A percentile compares a stretch with the other conserved stretches of the same genome.
phyloP scores from a whole-genome alignment of 1,140 invertebrate species.

The Drosophila oshimai region DNA sequence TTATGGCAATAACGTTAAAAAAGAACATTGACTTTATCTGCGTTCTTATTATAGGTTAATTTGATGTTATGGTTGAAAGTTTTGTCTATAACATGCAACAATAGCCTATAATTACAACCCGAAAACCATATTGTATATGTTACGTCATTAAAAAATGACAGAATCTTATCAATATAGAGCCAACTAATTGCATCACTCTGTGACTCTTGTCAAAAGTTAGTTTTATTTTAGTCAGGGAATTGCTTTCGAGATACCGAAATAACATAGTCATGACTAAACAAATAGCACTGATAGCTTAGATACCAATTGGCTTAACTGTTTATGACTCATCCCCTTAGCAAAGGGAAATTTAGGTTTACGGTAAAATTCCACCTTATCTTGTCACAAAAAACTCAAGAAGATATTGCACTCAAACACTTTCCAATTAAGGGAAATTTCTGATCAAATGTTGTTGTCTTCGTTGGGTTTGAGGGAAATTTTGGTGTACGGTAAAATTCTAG shows the following conservation, averaged over 20 bases:
- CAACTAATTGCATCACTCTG: too few relatives aligned
- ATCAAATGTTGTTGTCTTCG: too few relatives aligned
- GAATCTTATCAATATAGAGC: background rate
- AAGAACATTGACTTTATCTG: too few relatives aligned
- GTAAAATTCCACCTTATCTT: background rate
- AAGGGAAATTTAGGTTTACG: constrained; percentile 1
- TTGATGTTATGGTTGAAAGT: too few relatives aligned
- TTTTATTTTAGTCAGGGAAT: background rate
- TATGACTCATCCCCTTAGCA: constrained; percentile 11
- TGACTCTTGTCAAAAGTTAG: too few relatives aligned
- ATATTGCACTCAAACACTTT: constrained; percentile 33
- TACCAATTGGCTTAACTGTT: constrained; percentile 26
- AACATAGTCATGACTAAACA: constrained; percentile 12
- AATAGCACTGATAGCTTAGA: background rate
- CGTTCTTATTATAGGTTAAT: too few relatives aligned
- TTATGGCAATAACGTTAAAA: too few relatives aligned
- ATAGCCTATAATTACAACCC: too few relatives aligned
- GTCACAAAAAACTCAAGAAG: constrained; percentile 24
- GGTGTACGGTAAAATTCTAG: background rate
- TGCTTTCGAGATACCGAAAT: constrained; percentile 3
- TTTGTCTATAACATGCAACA: too few relatives aligned
- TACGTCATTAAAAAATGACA: background rate
- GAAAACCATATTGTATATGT: too few relatives aligned
- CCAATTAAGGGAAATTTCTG: constrained; percentile 59
- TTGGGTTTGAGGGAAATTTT: background rate